Base-by-base conservation (phyloP, 2,113 vertebrate species). In the Leptobrachium ailaonicum region DNA sequence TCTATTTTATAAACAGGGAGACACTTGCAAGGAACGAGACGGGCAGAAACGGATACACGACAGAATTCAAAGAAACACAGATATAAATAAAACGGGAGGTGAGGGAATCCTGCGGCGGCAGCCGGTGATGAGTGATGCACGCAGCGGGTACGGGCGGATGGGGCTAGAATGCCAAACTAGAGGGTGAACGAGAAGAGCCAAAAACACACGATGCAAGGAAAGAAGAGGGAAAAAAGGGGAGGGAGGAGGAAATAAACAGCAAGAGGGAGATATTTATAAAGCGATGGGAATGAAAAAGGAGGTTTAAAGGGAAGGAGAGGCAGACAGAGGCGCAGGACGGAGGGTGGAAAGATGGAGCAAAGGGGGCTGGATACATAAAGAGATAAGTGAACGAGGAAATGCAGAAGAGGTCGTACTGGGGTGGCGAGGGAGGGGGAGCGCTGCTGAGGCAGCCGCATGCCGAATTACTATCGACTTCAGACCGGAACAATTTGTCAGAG, bases 401-500 rank as follows among this genome's bases (percentile, higher is more conserved):
- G 77, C 62, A 66, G 14, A 67, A 68, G n/a, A 0, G 0, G 12
- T 2, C 66, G 56, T 9, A 56, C 40, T 14, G 70, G 68, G 72
- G 54, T 60, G 10, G 63, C 40, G 32, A 70, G 68, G 72, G 67
- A 62, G 60, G 68, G 63, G 78, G 50, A 58, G 50, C 43, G 13
- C 66, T n/a, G 43, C 10, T 4, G 44, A 20, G 4, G 68, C 0
- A 13, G 1, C 83, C 83, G 54, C 87, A 47, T 63, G 86, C 89
- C 60, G 79, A 83, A 79, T 80, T 83, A 88, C 90, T 90, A 94
- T 93, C 91, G 92, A 93, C 90, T 87, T 86, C 62, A 85, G 89
- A 89, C 87, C 89, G 87, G 90, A 91, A 91, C 92, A 92, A 92
- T 93, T 94, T 94, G 93, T 93, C 89, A 89, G 88, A 80, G 89